phyloP scores from a whole-genome alignment of 1,140 invertebrate genomes.

The Metaphire vulgaris region DNA sequence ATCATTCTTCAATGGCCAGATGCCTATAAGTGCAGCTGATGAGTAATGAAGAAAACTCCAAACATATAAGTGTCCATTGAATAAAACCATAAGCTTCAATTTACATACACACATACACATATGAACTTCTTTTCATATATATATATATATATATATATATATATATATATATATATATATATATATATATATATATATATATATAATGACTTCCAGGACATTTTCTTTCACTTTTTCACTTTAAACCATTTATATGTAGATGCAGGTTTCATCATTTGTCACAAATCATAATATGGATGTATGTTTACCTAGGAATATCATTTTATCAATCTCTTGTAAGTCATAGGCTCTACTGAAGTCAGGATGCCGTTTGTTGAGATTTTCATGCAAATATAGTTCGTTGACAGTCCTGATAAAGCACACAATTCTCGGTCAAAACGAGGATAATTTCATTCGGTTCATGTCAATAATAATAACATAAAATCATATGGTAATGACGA shows the following conservation, averaged over 20 bases:
- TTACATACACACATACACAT: no score
- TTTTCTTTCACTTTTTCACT: no score
- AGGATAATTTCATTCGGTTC: constrained; percentile 2
- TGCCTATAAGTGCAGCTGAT: no score
- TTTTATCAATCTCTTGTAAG: constrained; percentile 65
- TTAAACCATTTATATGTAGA: no score
- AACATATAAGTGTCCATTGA: no score
- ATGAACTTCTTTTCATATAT: not conserved
- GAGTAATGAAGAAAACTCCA: no score
- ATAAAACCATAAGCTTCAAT: no score
- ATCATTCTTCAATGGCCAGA: no score
- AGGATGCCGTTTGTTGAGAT: constrained; percentile 57
- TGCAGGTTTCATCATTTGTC: no score
- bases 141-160: not conserved
- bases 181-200: not conserved
- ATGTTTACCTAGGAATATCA: constrained; percentile 41
- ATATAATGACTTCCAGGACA: constrained; percentile 8
- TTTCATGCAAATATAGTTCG: constrained; percentile 67
- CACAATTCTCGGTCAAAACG: not conserved
- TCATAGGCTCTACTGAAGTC: constrained; percentile 64
- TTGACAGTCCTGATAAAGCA: constrained; percentile 62
- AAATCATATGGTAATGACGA: no score
- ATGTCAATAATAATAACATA: no score
- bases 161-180: constrained; percentile 6
- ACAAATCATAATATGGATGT: no score